phyloP scores from a whole-genome alignment of 2,113 vertebrate species.

The Cisticola juncidis region DNA sequence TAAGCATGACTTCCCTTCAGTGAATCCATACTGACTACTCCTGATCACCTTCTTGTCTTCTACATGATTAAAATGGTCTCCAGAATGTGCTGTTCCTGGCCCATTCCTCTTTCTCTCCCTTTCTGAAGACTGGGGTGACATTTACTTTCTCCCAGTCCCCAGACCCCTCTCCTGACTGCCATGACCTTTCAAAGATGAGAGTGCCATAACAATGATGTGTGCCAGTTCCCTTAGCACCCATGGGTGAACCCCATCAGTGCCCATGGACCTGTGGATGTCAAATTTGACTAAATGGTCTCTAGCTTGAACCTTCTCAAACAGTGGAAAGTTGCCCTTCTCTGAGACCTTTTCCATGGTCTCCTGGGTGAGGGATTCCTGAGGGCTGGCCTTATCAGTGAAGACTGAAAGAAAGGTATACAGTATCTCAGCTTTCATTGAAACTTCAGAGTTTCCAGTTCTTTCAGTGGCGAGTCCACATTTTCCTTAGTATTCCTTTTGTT shows the following conservation, averaged over 20 bases:
- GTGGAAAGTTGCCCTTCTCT: not conserved
- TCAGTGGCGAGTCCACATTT: not conserved
- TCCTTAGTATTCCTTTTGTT: not conserved
- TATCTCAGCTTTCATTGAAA: not conserved
- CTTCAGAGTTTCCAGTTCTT: not conserved
- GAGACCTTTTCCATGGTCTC: not conserved
- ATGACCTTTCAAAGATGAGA: not conserved
- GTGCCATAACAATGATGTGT: not conserved
- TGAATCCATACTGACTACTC: not conserved
- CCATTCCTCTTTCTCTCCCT: not conserved
- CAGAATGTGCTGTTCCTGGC: fast-evolving
- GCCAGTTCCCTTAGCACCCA: not conserved
- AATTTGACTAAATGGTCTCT: not conserved
- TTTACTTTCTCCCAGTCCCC: not conserved
- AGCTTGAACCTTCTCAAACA: not conserved
- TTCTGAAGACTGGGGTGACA: not conserved
- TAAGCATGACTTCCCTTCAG: not conserved
- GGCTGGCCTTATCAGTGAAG: not conserved
- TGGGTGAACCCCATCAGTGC: not conserved
- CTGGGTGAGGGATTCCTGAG: not conserved
- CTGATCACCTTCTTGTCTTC: not conserved
- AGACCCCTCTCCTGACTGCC: not conserved
- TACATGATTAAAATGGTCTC: not conserved
- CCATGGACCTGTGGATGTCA: not conserved
- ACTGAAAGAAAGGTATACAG: not conserved